These are phyloP conservation scores for Tenualosa ilisha DNA, from an alignment of 2,797 vertebrate species.

Conservation along the genomic window DNA sequence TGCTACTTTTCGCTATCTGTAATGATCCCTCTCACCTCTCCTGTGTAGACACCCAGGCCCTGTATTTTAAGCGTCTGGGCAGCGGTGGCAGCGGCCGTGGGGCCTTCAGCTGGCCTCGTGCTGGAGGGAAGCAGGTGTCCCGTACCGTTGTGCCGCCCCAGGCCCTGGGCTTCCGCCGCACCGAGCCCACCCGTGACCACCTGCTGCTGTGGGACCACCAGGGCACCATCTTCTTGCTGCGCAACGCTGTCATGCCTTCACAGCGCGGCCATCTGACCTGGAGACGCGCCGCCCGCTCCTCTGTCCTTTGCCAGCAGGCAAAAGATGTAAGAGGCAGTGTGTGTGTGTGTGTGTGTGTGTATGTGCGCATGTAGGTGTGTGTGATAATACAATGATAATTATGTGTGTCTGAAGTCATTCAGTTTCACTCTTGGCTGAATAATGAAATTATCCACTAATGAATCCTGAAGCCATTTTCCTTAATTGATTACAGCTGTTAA, in stretches of 20 bases:
- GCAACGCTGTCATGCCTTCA: slow-evolving; percentile 60
- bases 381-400: not conserved
- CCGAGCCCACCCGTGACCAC: slow-evolving; percentile 67
- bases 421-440: not conserved
- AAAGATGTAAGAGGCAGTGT: slow-evolving; percentile 67
- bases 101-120: not conserved
- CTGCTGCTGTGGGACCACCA: slow-evolving; percentile 67
- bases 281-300: slow-evolving; percentile 62
- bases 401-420: not conserved
- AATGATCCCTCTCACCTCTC: not conserved
- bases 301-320: slow-evolving; percentile 63
- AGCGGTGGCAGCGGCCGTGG: slow-evolving; percentile 31
- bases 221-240: slow-evolving; percentile 70
- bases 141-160: slow-evolving; percentile 58
- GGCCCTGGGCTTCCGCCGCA: slow-evolving; percentile 66
- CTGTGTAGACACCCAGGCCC: slow-evolving; percentile 64
- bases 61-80: slow-evolving; percentile 67
- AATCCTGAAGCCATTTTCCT: not conserved
- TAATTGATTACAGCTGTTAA: not conserved
- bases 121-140: slow-evolving; percentile 52
- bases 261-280: slow-evolving; percentile 60
- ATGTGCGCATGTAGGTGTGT: not conserved
- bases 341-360: not conserved
- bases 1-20: not conserved
- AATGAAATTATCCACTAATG: not conserved